A percentile compares a stretch with the other conserved stretches of the same genome.
Conservation (phyloP, 2,113 vertebrate species). For the Isichthys henryi region DNA sequence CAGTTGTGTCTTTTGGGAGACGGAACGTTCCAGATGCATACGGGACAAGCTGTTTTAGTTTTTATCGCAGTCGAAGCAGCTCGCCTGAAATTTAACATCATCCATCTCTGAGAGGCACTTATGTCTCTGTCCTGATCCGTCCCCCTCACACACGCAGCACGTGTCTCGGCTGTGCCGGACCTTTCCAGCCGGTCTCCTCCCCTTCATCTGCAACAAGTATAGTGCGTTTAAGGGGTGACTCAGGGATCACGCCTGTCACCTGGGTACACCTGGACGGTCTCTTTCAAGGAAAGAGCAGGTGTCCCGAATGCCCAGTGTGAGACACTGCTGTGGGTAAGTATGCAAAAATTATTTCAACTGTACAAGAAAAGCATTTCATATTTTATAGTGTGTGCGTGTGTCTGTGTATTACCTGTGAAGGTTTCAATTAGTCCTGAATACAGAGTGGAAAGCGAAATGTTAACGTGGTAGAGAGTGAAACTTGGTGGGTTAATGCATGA, state of each 20-base stretch:
- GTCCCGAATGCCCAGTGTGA: neutral
- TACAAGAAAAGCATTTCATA: neutral
- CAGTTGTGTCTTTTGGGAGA: neutral
- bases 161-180: neutral
- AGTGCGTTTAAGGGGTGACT: neutral
- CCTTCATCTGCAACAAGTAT: neutral
- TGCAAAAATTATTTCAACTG: neutral
- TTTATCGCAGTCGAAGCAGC: neutral
- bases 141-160: neutral
- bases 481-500: neutral
- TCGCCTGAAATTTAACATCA: neutral
- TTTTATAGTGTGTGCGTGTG: neutral
- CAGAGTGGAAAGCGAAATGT: neutral
- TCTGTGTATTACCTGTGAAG: neutral
- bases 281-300: neutral
- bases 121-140: neutral
- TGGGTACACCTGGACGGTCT: neutral
- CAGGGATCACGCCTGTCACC: neutral
- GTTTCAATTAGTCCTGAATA: neutral
- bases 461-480: neutral
- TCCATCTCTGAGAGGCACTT: neutral
- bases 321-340: neutral
- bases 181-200: neutral
- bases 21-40: neutral
- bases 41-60: neutral